Evolutionary conservation across 2,797 vertebrate species (phyloP), one percentile per base, ranked within the genome.

Genomic region (Garrulus glandarius): DNA sequence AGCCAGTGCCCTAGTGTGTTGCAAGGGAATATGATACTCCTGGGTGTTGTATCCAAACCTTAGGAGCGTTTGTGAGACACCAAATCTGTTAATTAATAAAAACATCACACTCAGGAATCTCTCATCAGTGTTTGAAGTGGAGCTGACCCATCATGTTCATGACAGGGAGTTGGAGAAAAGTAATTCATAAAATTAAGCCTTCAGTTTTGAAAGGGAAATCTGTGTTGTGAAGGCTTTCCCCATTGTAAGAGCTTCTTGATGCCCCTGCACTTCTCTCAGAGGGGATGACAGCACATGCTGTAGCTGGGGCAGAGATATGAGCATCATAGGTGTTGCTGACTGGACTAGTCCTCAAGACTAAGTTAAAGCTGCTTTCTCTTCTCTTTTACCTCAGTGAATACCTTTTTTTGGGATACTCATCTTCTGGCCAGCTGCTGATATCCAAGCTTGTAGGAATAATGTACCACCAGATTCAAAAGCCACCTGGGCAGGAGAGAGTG

Each of bases 341-440:
- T 7, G 1, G 53, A 10, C 29, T 19, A 56, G 30, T 70, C 6
- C 1, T 79, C 0, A 3, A 19, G 36, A 68, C 34, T 26, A n/a
- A 23, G 17, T 18, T n/a, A 17, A 60, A 71, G 17, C 24, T 74
- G 32, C 20, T 83, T 74, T 93, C 24, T 30, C 37, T 69, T 69
- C 39, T 74, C 27, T 34, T 57, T 75, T 57, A 34, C 6, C 32
- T 47, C 32, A 9, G 9, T 30, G 68, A 43, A 36, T 34, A 44
- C 22, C 43, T 50, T 71, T 49, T 21, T 85, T 37, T 71, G 15
- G 37, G 37, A 30, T 59, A n/a, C 16, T 27, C 10, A 2, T 63
- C 32, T 43, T 85, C 50, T 70, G 71, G 16, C 22, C 76, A 86
- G 32, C 61, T 67, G 46, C 43, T 63, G 53, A 16, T 29, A 34